Base-by-base conservation (phyloP, 2,113 vertebrate species). In the Heteronetta atricapilla region DNA sequence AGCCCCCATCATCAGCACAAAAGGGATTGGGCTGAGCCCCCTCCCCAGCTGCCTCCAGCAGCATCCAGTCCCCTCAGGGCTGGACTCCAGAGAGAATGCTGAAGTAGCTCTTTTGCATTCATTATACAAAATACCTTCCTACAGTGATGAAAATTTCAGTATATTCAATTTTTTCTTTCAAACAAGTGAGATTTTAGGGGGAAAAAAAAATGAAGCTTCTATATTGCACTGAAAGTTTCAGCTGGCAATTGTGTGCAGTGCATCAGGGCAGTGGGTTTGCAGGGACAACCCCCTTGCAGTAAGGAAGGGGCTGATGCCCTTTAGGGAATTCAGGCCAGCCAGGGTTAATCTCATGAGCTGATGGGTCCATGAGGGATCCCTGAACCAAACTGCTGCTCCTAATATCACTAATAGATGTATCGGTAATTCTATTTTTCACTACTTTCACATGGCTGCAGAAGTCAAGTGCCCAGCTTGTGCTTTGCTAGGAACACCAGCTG, bases 231-330 rank as follows among this genome's bases (percentile, higher is more conserved):
- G 68, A 15, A 64, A 58, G 19, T 38, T 86, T 89, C 68, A 38
- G 2, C 7, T 81, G 6, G 8, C 7, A 20, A n/a, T 42, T 31
- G 6, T 68, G 13, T 46, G 50, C 38, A 40, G 29, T 3, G 4
- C 21, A 22, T 7, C 19, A 64, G 20, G 11, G 4, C 3, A 6
- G 2, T 64, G 40, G 9, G 4, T 28, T 75, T 70, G 62, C 11
- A 36, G 6, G 11, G 3, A 50, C 8, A 66, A 16, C 3, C 8
- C 74, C 28, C 5, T 67, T 34, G 22, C 13, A 10, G 10, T 18
- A 44, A 58, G 8, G n/a, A 62, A 38, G 0, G 0, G 11, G 11
- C 6, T 55, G 8, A 62, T 23, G n/a, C 8, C 12, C 67, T 18
- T 26, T 1, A 60, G 42, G 31, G 78, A 82, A 46, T 21, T 28